Evolutionary conservation across 64 coral and sea anemone genomes (phyloP).

Genomic region (Montipora efflorescens): DNA sequence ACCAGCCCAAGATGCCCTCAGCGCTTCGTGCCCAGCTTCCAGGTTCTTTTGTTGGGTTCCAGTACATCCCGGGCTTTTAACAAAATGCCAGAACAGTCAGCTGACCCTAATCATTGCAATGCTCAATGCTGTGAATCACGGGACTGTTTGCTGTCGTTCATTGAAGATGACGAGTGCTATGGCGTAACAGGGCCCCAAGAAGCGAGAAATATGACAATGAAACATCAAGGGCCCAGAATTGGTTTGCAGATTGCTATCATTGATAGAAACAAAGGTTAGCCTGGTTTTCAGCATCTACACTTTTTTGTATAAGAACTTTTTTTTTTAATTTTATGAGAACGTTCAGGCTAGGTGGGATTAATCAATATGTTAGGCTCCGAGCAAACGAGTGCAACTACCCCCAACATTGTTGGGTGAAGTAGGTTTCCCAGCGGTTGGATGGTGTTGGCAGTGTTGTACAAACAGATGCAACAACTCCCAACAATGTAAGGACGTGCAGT

Average conservation of each 20-base stretch:
- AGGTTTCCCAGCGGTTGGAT: too few relatives aligned
- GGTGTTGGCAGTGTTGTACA: too few relatives aligned
- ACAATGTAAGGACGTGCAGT: too few relatives aligned
- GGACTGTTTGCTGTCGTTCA: slow-evolving; percentile 53
- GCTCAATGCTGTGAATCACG: slow-evolving; percentile 44
- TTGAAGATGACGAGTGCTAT: slow-evolving; percentile 62
- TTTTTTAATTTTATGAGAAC: too few relatives aligned
- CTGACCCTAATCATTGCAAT: slow-evolving; percentile 20
- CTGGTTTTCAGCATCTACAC: not conserved
- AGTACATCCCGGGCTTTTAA: slow-evolving; percentile 15
- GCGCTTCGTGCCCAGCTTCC: slow-evolving; percentile 62
- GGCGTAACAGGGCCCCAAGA: slow-evolving; percentile 3
- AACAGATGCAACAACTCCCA: too few relatives aligned
- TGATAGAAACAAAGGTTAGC: slow-evolving; percentile 71
- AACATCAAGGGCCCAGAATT: not conserved
- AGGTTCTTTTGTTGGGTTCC: slow-evolving; percentile 14
- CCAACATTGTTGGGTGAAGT: too few relatives aligned
- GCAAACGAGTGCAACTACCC: too few relatives aligned
- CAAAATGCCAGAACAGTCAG: slow-evolving; percentile 2
- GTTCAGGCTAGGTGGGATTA: too few relatives aligned
- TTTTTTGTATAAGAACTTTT: too few relatives aligned
- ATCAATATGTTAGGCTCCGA: too few relatives aligned
- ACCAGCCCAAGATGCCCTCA: slow-evolving; percentile 45
- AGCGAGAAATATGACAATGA: not conserved
- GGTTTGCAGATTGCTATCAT: slow-evolving; percentile 57